A percentile compares a stretch with the other conserved stretches of the same genome.
Conservation (phyloP, 2,888 invertebrate genomes). For the Xylocampa areola region DNA sequence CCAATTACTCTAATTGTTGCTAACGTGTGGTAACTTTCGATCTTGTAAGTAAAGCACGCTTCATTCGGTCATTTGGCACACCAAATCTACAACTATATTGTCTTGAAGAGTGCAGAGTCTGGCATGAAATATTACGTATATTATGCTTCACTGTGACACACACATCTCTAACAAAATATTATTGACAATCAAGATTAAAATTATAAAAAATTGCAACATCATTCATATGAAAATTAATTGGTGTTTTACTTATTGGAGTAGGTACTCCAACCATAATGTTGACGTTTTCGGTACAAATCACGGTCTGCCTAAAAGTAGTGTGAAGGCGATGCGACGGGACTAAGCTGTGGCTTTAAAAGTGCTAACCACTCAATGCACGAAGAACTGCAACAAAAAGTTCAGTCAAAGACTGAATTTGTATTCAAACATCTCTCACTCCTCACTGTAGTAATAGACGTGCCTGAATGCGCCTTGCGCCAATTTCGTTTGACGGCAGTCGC, state of each 20-base stretch:
- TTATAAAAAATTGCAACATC: conserved; percentile 40
- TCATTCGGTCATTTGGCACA: conserved; percentile 32
- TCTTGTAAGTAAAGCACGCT: conserved; percentile 33
- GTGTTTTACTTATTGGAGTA: too few relatives aligned
- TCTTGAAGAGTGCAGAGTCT: conserved; percentile 24
- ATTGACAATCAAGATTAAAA: conserved; percentile 27
- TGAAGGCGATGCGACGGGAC: conserved; percentile 1
- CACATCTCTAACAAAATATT: conserved; percentile 35
- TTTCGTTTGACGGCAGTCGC: conserved; percentile 85
- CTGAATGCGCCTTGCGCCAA: conserved; percentile 82
- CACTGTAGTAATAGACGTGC: conserved; percentile 75
- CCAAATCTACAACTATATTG: conserved; percentile 6
- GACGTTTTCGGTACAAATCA: conserved; percentile 39
- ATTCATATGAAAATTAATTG: conserved; percentile 40
- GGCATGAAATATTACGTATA: conserved; percentile 19
- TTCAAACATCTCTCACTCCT: conserved; percentile 70
- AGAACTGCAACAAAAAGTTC: conserved; percentile 54
- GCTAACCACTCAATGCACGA: conserved; percentile 40
- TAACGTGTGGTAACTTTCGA: conserved; percentile 49
- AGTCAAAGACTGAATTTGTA: conserved; percentile 61
- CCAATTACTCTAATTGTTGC: conserved; percentile 54
- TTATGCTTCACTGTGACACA: conserved; percentile 18
- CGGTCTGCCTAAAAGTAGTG: background rate
- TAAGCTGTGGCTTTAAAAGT: conserved; percentile 14
- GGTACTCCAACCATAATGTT: conserved; percentile 10